Percentiles rank a stretch among this genome's conserved stretches.
Evolutionary conservation across 2,888 invertebrate genomes (phyloP).

Genomic region (Plusia festucae): DNA sequence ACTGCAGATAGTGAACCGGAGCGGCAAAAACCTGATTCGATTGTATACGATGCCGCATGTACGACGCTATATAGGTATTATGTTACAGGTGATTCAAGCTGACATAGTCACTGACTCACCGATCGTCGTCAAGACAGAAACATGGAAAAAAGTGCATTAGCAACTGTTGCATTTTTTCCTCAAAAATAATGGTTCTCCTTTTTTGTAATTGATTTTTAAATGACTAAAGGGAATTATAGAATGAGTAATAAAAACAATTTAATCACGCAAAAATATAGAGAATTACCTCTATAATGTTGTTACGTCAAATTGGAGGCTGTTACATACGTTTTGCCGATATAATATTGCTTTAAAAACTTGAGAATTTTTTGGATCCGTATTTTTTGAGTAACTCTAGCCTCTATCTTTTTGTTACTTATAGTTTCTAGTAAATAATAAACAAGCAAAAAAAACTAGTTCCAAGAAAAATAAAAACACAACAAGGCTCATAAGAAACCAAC

Average conservation of each 20-base stretch:
- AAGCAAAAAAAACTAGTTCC: background rate
- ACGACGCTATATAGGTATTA: constrained; percentile 30
- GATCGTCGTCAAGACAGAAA: constrained; percentile 17
- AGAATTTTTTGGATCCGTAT: background rate
- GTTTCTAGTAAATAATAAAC: background rate
- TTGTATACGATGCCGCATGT: constrained; percentile 16
- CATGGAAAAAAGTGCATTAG: constrained; percentile 53
- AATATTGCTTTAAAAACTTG: background rate
- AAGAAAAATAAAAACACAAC: background rate
- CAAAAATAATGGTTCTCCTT: constrained; percentile 21
- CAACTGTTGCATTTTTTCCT: constrained; percentile 26
- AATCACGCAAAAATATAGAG: constrained; percentile 23
- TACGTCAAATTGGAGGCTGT: too few species aligned
- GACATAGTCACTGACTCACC: constrained; percentile 42
- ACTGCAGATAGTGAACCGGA: constrained; percentile 47
- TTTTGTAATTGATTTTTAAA: constrained; percentile 45
- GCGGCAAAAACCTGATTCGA: constrained; percentile 46
- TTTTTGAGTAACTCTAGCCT: too few species aligned
- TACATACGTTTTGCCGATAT: background rate
- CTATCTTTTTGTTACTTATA: too few species aligned
- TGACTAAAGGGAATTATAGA: constrained; percentile 29
- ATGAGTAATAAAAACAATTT: constrained; percentile 8
- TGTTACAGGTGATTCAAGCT: constrained; percentile 19
- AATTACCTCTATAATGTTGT: too few species aligned
- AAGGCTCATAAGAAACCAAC: constrained; percentile 8